Conservation (phyloP, 1,140 invertebrate species). For the Euwallacea fornicatus region DNA sequence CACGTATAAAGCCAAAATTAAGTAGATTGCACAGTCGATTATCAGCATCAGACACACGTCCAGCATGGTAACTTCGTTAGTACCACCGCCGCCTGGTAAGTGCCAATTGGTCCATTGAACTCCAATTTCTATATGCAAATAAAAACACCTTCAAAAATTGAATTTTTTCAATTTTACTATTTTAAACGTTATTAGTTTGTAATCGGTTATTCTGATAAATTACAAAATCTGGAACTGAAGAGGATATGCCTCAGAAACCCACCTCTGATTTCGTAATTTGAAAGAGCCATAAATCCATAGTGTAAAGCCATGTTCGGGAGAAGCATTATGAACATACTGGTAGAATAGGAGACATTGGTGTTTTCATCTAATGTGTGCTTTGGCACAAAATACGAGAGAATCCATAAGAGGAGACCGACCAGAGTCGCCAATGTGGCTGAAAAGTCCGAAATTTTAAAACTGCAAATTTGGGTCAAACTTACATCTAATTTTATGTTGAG, state of each 20-base stretch:
- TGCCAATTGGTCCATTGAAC: conserved; percentile 45
- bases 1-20: conserved; percentile 47
- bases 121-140: conserved; percentile 39
- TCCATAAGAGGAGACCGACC: conserved; percentile 43
- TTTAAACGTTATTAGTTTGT: conserved; percentile 2
- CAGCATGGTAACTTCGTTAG: conserved; percentile 44
- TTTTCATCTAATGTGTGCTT: conserved; percentile 24
- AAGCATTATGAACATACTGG: conserved; percentile 40
- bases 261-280: conserved; percentile 47
- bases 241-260: too few species aligned
- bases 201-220: not conserved
- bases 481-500: too few species aligned
- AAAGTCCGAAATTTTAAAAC: conserved; percentile 21
- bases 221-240: too few species aligned
- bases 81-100: conserved; percentile 35
- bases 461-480: too few species aligned
- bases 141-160: not conserved
- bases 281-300: conserved; percentile 47
- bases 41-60: conserved; percentile 47
- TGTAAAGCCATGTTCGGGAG: conserved; percentile 49
- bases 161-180: not conserved
- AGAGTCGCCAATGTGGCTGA: conserved; percentile 46
- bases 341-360: conserved; percentile 10
- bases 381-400: conserved; percentile 43
- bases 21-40: conserved; percentile 44